Base-by-base conservation (phyloP, 2,797 vertebrate species). In the Arctocebus calabarensis region DNA sequence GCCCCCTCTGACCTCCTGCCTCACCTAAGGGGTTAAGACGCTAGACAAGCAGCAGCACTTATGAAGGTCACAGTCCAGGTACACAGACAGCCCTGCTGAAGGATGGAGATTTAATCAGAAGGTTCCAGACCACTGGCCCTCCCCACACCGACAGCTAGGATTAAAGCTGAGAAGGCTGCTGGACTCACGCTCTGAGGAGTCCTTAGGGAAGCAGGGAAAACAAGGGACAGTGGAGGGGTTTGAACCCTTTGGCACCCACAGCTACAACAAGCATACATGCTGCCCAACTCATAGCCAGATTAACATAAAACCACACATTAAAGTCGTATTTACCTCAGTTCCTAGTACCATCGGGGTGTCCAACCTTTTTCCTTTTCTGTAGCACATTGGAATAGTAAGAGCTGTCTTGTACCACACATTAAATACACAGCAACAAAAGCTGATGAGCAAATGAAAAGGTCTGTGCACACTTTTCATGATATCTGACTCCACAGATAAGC, bases 91-190 rank as follows among this genome's bases (percentile, higher is more conserved):
- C 37, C 12, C n/a, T 48, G 16, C 12, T 22, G 34, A 82, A 12
- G n/a, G 59, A 43, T 27, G 17, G 27, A 37, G 62, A 84, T 16
- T 4, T 88, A 19, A 37, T 7, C 5, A 11, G 22, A 43, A 40
- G 52, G 34, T 6, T 34, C 5, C 1, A 40, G 77, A 73, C 12
- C 22, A 34, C 25, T 8, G 43, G 61, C 79, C 25, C 37, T 29
- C 20, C 29, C 17, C 4, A n/a, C 6, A 5, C 12, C 11, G 0
- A 27, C 14, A 27, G 2, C 16, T 2, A 37, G 4, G 7, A 1
- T 20, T 29, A 37, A 19, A 73, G 34, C 34, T 45, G 73, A n/a
- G 8, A 29, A 5, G 55, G 32, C 48, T 3, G 1, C 10, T 4
- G n/a, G 62, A 43, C 1, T 2, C 4, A 45, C 9, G 11, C 43